Percentiles rank a stretch among this genome's conserved stretches.
These are phyloP conservation scores for Halcyon chelicuti DNA, from an alignment of 2,797 vertebrate species.

Conservation along the genomic window DNA sequence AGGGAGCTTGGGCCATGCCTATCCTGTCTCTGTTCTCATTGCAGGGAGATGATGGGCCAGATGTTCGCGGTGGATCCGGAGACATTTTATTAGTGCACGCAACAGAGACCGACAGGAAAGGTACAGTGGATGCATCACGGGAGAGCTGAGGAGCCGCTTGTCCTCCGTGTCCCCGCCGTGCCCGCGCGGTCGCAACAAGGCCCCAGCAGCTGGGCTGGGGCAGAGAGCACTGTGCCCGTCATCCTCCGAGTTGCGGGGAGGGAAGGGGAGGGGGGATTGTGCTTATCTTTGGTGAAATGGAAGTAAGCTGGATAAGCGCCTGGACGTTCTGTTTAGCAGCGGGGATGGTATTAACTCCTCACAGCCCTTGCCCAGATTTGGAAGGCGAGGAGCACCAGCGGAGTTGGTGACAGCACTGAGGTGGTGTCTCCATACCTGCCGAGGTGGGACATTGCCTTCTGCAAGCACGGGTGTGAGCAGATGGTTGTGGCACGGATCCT, in stretches of 20 bases:
- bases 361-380: background rate
- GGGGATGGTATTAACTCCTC: conserved; percentile 21
- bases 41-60: conserved; percentile 95
- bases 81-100: conserved; percentile 96
- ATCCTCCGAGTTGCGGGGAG: background rate
- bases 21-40: background rate
- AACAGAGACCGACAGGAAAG: conserved; percentile 97
- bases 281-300: background rate
- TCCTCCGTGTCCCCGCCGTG: rapidly evolving
- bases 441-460: background rate
- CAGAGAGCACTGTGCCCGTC: background rate
- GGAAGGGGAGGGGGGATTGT: background rate
- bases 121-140: conserved; percentile 64
- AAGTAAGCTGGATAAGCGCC: conserved; percentile 15
- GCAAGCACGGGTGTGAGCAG: background rate
- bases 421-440: background rate
- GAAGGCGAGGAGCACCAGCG: background rate
- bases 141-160: background rate
- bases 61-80: conserved; percentile 95
- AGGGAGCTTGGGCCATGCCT: background rate
- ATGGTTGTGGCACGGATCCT: background rate
- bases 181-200: background rate
- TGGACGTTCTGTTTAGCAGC: background rate
- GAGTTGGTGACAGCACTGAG: background rate
- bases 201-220: background rate